Percentiles rank a stretch among this genome's conserved stretches.
Evolutionary conservation across 2,113 vertebrate genomes (phyloP).

Genomic region (Apteryx owenii): DNA sequence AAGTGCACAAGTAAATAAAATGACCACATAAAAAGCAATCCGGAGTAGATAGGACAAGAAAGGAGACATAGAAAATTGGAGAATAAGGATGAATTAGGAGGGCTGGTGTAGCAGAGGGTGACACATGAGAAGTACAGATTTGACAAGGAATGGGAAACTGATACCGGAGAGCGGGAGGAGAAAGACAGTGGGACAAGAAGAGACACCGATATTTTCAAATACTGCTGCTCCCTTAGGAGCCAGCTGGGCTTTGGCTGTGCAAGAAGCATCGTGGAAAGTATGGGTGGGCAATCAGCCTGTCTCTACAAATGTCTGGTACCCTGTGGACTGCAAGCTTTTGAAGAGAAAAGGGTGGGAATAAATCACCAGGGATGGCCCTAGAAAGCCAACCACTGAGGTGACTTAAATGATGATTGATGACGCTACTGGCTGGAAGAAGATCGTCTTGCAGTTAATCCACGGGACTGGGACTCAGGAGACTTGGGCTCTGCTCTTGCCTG

Average conservation of each 20-base stretch:
- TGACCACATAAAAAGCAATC: neutral
- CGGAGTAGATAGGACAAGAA: neutral
- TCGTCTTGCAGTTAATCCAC: neutral
- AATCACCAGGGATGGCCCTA: neutral
- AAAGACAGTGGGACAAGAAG: neutral
- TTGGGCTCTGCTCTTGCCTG: neutral
- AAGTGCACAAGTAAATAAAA: neutral
- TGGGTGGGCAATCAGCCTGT: neutral
- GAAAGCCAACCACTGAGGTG: neutral
- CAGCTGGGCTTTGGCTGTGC: too few species aligned
- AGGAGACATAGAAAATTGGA: neutral
- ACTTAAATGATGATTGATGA: neutral
- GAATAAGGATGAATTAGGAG: neutral
- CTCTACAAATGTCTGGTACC: rapidly evolving
- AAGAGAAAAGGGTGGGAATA: neutral
- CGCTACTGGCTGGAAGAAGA: neutral
- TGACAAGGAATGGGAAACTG: neutral
- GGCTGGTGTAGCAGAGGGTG: neutral
- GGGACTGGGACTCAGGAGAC: neutral
- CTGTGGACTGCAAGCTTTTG: neutral
- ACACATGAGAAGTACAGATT: neutral
- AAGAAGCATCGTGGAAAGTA: rapidly evolving
- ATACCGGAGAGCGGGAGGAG: too few species aligned
- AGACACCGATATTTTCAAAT: neutral
- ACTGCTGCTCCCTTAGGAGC: too few species aligned